Evolutionary conservation across 2,113 vertebrate species (phyloP), one percentile per base, ranked within the genome.

Genomic region (Holacanthus passer): DNA sequence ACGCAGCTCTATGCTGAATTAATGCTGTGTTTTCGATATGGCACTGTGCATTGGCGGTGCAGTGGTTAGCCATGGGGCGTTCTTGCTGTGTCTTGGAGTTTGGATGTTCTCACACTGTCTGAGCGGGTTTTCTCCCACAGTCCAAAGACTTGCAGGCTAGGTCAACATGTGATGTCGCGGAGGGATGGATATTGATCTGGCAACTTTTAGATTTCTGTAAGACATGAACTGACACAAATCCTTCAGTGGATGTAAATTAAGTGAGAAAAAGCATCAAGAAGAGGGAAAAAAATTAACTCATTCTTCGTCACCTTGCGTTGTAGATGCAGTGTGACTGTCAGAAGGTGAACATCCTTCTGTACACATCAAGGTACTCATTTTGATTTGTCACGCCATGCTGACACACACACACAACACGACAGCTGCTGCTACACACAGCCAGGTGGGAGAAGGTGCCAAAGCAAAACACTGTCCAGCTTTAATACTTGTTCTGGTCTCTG

Each of bases 381-480:
- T 62, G 37, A 53, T 78, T 64, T 11, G 14, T 50, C 32, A 24
- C 16, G 24, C 60, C 81, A 45, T 55, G 55, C 52, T 73, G 3
- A 43, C 55, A 73, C 27, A 71, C 12, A 16, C 20, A 29, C 14
- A 35, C 12, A 64, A 41, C 64, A 11, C 59, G 5, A 81, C 70
- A 73, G 48, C 55, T 79, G 76, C 73, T 69, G 73, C 45, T 50
- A 9, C 31, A 73, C 20, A 74, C 45, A 50, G 31, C 27, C 37
- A 19, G 35, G 29, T 45, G 53, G 69, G 55, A 76, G 59, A 73
- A 56, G 73, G 52, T 39, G 65, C 41, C 50, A 19, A 16, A 67
- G 22, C 35, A 66, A 39, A 69, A 85, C 22, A 20, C 41, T 16
- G 32, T 29, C 60, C n/a, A 24, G 45, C 58, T 60, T 45, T 62